A percentile compares a stretch with the other conserved stretches of the same genome.
Conservation (phyloP, 2,888 invertebrate genomes). For the Diarsia dahlii region DNA sequence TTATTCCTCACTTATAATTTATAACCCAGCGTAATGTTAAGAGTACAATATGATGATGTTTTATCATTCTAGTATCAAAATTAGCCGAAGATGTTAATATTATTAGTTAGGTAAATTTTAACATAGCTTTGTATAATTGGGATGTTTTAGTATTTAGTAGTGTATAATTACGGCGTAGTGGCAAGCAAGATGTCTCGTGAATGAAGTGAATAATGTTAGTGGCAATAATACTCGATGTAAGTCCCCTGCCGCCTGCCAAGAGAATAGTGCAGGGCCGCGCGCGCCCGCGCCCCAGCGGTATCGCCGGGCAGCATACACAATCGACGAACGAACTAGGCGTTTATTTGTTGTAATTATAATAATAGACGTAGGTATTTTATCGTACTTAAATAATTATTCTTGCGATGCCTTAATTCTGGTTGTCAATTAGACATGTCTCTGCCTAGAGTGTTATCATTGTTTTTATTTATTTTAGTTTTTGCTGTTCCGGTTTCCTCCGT, state of each 20-base stretch:
- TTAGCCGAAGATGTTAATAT: slow-evolving; percentile 91
- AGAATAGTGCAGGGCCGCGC: slow-evolving; percentile 75
- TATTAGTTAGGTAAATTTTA: slow-evolving; percentile 91
- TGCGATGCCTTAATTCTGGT: slow-evolving; percentile 92
- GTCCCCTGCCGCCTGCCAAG: slow-evolving; percentile 86
- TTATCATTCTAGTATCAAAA: slow-evolving; percentile 91
- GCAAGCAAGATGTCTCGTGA: slow-evolving; percentile 86
- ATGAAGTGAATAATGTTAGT: slow-evolving; percentile 83
- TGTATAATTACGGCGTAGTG: slow-evolving; percentile 87
- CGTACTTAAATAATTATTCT: slow-evolving; percentile 91
- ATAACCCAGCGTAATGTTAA: slow-evolving; percentile 89
- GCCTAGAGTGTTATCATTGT: slow-evolving; percentile 90
- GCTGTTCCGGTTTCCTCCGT: slow-evolving; percentile 91
- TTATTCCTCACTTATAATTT: slow-evolving; percentile 88
- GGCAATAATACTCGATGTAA: slow-evolving; percentile 90
- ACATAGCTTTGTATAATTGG: slow-evolving; percentile 91
- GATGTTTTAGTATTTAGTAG: slow-evolving; percentile 90
- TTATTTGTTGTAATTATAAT: slow-evolving; percentile 91
- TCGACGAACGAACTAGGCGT: slow-evolving; percentile 85
- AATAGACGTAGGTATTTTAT: slow-evolving; percentile 91
- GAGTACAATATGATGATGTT: slow-evolving; percentile 91
- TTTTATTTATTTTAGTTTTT: slow-evolving; percentile 89
- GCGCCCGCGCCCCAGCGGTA: slow-evolving; percentile 64
- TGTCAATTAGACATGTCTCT: slow-evolving; percentile 91
- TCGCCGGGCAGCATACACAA: slow-evolving; percentile 70